Percentiles rank a stretch among this genome's conserved stretches.
Conservation (phyloP, 2,113 vertebrate genomes). For the Laterallus jamaicensis region DNA sequence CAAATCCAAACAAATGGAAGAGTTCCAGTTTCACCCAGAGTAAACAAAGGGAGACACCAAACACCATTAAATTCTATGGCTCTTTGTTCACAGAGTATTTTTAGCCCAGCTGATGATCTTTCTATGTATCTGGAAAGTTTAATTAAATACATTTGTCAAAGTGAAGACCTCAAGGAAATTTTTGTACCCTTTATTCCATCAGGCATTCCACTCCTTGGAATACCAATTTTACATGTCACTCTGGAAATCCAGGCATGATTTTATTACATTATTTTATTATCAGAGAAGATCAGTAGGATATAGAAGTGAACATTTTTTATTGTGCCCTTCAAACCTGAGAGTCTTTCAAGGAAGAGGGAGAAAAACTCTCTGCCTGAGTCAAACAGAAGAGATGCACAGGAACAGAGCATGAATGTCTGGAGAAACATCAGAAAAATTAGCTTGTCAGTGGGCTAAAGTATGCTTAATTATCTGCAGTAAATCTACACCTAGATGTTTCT, state of each 20-base stretch:
- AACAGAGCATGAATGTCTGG: not conserved
- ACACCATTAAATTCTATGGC: not conserved
- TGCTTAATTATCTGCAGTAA: not conserved
- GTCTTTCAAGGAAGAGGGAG: not conserved
- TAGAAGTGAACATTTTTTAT: not conserved
- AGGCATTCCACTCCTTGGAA: not conserved
- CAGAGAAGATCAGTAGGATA: not conserved
- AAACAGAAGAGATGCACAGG: not conserved
- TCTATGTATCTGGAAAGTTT: not conserved
- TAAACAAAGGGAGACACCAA: constrained; percentile 31
- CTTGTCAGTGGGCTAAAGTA: not conserved
- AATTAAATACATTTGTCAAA: not conserved
- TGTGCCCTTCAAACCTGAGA: not conserved
- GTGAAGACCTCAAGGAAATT: not conserved
- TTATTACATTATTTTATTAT: not conserved
- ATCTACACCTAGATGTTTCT: not conserved
- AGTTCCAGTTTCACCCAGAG: not conserved
- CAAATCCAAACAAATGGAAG: not conserved
- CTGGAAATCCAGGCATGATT: not conserved
- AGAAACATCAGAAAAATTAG: not conserved
- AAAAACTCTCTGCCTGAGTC: not conserved
- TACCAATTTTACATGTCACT: not conserved
- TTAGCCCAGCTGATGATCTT: not conserved
- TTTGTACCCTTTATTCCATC: not conserved
- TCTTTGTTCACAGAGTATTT: not conserved